A percentile compares a stretch with the other conserved stretches of the same genome.
Evolutionary conservation across 2,888 invertebrate genomes (phyloP).

Genomic region (Zygaena filipendulae): DNA sequence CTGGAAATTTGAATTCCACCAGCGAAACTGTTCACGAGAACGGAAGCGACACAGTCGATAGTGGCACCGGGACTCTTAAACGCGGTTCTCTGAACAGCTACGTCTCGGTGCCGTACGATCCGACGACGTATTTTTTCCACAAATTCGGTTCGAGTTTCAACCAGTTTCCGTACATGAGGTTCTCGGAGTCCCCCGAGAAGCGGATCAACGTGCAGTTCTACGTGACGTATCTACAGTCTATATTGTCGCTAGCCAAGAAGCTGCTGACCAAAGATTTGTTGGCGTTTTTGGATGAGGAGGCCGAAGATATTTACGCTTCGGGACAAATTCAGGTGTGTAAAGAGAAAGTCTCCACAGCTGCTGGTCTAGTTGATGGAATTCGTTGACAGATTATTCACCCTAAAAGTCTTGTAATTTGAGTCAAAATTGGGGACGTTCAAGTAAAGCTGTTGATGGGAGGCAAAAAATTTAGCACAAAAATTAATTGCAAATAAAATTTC

Average conservation of each 20-base stretch:
- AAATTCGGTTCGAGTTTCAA: slow-evolving; percentile 95
- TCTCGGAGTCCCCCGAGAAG: slow-evolving; percentile 78
- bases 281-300: slow-evolving; percentile 84
- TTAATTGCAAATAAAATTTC: too few species aligned
- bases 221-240: slow-evolving; percentile 82
- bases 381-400: too few species aligned
- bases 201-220: slow-evolving; percentile 74
- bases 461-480: too few species aligned
- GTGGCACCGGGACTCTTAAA: slow-evolving; percentile 40
- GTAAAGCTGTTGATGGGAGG: too few species aligned
- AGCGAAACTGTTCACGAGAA: slow-evolving; percentile 54
- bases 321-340: slow-evolving; percentile 70
- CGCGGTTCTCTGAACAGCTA: slow-evolving; percentile 65
- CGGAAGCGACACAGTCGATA: slow-evolving; percentile 42
- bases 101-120: slow-evolving; percentile 79
- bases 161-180: slow-evolving; percentile 85
- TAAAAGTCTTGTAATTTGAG: too few species aligned
- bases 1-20: slow-evolving; percentile 81
- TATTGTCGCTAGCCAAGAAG: slow-evolving; percentile 84
- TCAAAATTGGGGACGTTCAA: too few species aligned
- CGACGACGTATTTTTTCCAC: slow-evolving; percentile 88
- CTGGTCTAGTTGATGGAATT: slow-evolving; percentile 1
- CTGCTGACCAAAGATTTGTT: slow-evolving; percentile 86
- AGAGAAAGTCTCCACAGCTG: too few species aligned
- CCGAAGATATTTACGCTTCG: slow-evolving; percentile 79